A percentile compares a stretch with the other conserved stretches of the same genome.
These are phyloP conservation scores for Plebejus melissa DNA, from an alignment of 2,888 invertebrate genomes.

Conservation along the genomic window DNA sequence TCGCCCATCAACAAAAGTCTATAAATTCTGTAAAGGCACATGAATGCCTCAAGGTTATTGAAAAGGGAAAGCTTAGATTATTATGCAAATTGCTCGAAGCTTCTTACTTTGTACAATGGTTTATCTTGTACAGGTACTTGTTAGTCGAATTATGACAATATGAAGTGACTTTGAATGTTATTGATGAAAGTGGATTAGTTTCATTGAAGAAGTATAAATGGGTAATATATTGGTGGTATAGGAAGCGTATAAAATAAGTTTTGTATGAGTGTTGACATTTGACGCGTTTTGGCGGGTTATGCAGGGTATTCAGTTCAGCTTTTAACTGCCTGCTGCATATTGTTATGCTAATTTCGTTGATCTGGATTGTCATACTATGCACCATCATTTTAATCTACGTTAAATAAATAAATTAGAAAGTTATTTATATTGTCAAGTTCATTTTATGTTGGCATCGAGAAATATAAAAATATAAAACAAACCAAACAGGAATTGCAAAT, in stretches of 20 bases:
- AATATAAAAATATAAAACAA: no score
- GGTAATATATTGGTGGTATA: background rate
- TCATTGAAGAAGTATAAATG: background rate
- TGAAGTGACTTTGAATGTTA: conserved; percentile 1
- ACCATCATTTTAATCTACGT: background rate
- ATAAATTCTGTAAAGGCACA: conserved; percentile 3
- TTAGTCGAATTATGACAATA: conserved; percentile 9
- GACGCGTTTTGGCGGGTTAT: background rate
- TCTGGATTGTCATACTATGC: background rate
- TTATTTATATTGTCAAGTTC: background rate
- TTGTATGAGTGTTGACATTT: conserved; percentile 7
- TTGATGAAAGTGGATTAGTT: conserved; percentile 17
- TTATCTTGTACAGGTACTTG: conserved; percentile 7
- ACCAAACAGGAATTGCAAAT: no score
- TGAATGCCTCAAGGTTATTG: conserved; percentile 20
- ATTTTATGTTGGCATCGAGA: no score
- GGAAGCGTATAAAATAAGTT: background rate
- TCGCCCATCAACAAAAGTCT: conserved; percentile 20
- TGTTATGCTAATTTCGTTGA: background rate
- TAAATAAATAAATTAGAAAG: background rate
- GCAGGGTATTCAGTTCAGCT: background rate
- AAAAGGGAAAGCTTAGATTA: conserved; percentile 25
- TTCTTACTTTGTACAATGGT: conserved; percentile 6
- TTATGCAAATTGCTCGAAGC: conserved; percentile 21
- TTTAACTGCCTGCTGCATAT: background rate